Conservation (phyloP, 2,113 vertebrate species). For the Prochilodus magdalenae region DNA sequence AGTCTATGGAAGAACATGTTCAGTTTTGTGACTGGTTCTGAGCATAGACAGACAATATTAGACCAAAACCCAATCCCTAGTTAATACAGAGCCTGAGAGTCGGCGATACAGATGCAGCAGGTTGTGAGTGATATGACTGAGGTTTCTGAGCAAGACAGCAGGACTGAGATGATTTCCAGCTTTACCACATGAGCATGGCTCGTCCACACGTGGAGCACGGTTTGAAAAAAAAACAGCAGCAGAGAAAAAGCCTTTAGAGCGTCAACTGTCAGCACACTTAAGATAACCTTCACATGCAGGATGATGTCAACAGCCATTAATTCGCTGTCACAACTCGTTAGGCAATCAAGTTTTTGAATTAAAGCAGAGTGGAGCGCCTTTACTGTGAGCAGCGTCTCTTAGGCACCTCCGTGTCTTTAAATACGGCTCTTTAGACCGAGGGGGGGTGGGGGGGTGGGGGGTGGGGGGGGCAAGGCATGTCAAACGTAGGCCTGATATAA, state of each 20-base stretch:
- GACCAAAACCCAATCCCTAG: too few relatives aligned
- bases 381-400: neutral
- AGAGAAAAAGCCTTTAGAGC: conserved; percentile 62
- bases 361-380: conserved; percentile 12
- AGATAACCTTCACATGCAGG: conserved; percentile 62
- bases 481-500: neutral
- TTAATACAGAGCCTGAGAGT: too few relatives aligned
- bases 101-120: too few relatives aligned
- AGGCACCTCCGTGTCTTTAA: neutral
- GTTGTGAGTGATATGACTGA: too few relatives aligned
- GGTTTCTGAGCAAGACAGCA: too few relatives aligned
- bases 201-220: neutral
- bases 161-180: too few relatives aligned
- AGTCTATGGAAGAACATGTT: too few relatives aligned
- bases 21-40: too few relatives aligned
- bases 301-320: conserved; percentile 58
- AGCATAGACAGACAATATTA: too few relatives aligned
- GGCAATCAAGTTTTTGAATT: conserved; percentile 69
- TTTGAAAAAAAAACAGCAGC: neutral
- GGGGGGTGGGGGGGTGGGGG: too few relatives aligned
- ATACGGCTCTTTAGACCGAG: neutral
- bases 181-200: too few relatives aligned
- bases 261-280: conserved; percentile 55
- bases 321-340: conserved; percentile 69
- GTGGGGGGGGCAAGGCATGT: too few relatives aligned